Conservation (phyloP, 2,113 vertebrate species). For the Bufo bufo region DNA sequence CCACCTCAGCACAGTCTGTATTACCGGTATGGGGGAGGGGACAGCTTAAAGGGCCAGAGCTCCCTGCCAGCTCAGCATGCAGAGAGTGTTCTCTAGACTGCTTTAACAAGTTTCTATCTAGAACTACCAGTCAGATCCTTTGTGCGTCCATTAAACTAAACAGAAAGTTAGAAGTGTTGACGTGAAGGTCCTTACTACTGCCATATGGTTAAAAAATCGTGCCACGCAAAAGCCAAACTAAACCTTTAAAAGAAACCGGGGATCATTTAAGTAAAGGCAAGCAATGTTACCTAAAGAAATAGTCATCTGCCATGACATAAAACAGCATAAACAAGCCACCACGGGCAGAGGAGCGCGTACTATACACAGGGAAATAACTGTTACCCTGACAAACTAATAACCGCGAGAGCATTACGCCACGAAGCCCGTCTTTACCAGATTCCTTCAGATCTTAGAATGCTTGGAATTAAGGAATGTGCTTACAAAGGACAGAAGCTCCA, state of each 20-base stretch:
- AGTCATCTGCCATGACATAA: no score
- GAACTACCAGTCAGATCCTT: neutral
- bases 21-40: slow-evolving; percentile 58
- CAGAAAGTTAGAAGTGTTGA: neutral
- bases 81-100: neutral
- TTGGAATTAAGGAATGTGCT: slow-evolving; percentile 30
- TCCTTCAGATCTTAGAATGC: slow-evolving; percentile 12
- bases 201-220: neutral
- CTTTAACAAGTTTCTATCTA: neutral
- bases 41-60: slow-evolving; percentile 51
- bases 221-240: neutral
- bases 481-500: neutral
- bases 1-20: slow-evolving; percentile 58
- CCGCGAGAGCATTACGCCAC: neutral
- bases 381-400: no score
- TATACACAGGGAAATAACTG: no score
- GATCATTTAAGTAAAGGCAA: no score
- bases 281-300: no score
- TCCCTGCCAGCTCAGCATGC: slow-evolving; percentile 54
- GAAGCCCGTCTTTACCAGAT: neutral
- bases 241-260: neutral
- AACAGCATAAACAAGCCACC: no score
- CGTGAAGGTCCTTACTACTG: neutral
- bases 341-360: no score
- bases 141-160: neutral